Percentiles rank a stretch among this genome's conserved stretches.
phyloP scores from a whole-genome alignment of 2,888 invertebrate genomes.

The Hyles lineata region DNA sequence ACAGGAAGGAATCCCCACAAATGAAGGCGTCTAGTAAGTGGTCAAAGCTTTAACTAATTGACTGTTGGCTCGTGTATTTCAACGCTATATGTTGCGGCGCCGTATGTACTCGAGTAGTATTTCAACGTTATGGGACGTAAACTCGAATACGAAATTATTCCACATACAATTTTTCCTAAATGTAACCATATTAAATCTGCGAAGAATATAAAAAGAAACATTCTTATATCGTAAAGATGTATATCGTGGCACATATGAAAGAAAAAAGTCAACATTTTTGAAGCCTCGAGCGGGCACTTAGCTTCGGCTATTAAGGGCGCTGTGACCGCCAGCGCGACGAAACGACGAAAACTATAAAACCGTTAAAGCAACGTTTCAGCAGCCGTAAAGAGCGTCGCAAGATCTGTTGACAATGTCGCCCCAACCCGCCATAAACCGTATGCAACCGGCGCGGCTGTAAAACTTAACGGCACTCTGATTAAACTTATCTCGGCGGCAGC shows the following conservation, averaged over 20 bases:
- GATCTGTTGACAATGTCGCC: slow-evolving; percentile 85
- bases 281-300: slow-evolving; percentile 83
- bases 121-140: slow-evolving; percentile 25
- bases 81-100: not conserved
- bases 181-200: slow-evolving; percentile 20
- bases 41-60: slow-evolving; percentile 26
- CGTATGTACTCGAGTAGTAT: not conserved
- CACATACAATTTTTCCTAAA: slow-evolving; percentile 13
- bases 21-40: slow-evolving; percentile 41
- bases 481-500: slow-evolving; percentile 77
- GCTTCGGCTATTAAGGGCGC: slow-evolving; percentile 80
- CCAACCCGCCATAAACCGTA: slow-evolving; percentile 81
- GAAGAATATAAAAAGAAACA: slow-evolving; percentile 58
- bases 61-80: slow-evolving; percentile 18
- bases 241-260: slow-evolving; percentile 74
- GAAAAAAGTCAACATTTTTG: slow-evolving; percentile 79
- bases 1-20: slow-evolving; percentile 52
- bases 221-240: slow-evolving; percentile 77
- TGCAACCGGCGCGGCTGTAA: slow-evolving; percentile 80
- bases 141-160: slow-evolving; percentile 12
- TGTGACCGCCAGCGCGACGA: slow-evolving; percentile 81
- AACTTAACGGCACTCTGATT: slow-evolving; percentile 83
- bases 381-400: slow-evolving; percentile 83
- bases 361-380: slow-evolving; percentile 84
- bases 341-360: slow-evolving; percentile 84